Evolutionary conservation across 2,113 vertebrate genomes (phyloP).

Genomic region (Calyptomena viridis): DNA sequence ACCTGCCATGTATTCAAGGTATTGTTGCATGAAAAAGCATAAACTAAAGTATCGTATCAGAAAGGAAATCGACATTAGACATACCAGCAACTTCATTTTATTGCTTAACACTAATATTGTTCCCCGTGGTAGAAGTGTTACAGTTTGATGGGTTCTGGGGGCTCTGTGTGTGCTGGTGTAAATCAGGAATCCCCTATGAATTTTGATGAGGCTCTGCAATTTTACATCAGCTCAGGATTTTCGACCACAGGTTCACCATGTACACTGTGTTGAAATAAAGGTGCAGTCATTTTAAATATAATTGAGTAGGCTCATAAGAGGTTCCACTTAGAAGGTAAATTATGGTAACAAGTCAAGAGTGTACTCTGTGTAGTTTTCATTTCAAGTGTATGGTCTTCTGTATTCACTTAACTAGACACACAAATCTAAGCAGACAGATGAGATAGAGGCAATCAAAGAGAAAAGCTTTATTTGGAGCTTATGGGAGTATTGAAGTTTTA

Average conservation of each 20-base stretch:
- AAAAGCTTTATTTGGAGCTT: slow-evolving; percentile 61
- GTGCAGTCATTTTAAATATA: slow-evolving; percentile 56
- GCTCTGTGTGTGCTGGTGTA: slow-evolving; percentile 12
- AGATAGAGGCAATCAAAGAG: slow-evolving; percentile 54
- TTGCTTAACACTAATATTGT: neutral
- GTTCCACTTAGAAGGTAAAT: slow-evolving; percentile 65
- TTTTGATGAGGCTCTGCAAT: slow-evolving; percentile 31
- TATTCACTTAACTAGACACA: slow-evolving; percentile 65
- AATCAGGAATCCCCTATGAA: slow-evolving; percentile 49
- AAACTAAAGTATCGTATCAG: slow-evolving; percentile 12
- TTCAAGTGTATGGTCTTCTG: slow-evolving; percentile 65
- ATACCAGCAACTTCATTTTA: slow-evolving; percentile 27
- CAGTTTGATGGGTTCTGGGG: neutral
- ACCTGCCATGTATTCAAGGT: slow-evolving; percentile 8
- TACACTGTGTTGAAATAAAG: slow-evolving; percentile 31
- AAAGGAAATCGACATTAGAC: slow-evolving; percentile 28
- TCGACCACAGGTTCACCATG: neutral
- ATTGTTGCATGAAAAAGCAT: slow-evolving; percentile 26
- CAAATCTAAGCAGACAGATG: slow-evolving; percentile 64
- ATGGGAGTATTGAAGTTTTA: slow-evolving; percentile 46
- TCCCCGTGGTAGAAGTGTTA: neutral
- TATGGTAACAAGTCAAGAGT: slow-evolving; percentile 66
- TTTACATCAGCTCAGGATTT: slow-evolving; percentile 39
- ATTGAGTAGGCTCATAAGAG: slow-evolving; percentile 64
- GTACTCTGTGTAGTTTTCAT: slow-evolving; percentile 58